Evolutionary conservation across 1,140 invertebrate genomes (phyloP).

Genomic region (Tetranychus cinnabarinus): DNA sequence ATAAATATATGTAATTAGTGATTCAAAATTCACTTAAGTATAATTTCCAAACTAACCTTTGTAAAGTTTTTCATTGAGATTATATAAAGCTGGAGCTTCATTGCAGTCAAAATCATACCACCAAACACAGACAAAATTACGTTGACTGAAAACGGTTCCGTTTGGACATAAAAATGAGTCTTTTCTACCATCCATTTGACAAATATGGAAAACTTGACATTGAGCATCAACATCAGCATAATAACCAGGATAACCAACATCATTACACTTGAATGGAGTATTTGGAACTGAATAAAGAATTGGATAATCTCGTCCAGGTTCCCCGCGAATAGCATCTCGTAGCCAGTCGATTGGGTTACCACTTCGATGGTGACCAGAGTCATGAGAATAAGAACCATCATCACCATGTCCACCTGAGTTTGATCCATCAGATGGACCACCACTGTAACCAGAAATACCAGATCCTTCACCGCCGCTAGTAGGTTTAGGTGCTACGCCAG

Average conservation of each 20-base stretch:
- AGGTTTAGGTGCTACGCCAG: neutral
- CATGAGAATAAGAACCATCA: neutral
- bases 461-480: neutral
- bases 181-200: conserved; percentile 26
- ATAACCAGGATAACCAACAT: conserved; percentile 27
- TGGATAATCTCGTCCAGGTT: conserved; percentile 24
- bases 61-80: conserved; percentile 21
- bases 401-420: neutral
- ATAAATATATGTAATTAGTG: neutral
- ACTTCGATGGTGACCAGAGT: neutral
- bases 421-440: neutral
- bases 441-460: neutral
- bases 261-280: conserved; percentile 18
- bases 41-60: neutral
- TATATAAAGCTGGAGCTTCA: conserved; percentile 29
- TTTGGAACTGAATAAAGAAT: conserved; percentile 17
- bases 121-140: conserved; percentile 68
- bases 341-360: conserved; percentile 1
- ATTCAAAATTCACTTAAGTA: neutral
- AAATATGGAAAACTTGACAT: conserved; percentile 38
- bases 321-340: conserved; percentile 19
- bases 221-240: conserved; percentile 46
- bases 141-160: conserved; percentile 64
- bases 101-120: conserved; percentile 69
- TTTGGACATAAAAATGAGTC: conserved; percentile 56